A percentile compares a stretch with the other conserved stretches of the same genome.
Evolutionary conservation across 2,797 vertebrate species (phyloP).

Genomic region (Margarornis squamiger): DNA sequence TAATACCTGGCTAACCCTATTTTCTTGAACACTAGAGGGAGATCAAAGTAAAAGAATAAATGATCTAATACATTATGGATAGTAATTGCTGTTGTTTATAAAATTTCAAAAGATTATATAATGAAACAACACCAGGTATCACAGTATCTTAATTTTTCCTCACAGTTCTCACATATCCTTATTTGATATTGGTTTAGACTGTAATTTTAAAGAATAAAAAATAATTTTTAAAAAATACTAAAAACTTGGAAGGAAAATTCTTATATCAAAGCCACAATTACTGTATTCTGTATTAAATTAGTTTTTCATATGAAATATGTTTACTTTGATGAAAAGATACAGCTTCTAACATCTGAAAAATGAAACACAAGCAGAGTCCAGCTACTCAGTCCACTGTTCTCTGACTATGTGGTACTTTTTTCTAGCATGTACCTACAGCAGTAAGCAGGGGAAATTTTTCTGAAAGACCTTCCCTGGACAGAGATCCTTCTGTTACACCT

Average conservation of each 20-base stretch:
- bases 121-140: background rate
- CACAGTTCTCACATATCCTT: background rate
- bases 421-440: background rate
- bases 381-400: background rate
- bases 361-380: background rate
- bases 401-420: fast-evolving
- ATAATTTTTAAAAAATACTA: background rate
- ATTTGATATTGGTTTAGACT: background rate
- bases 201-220: background rate
- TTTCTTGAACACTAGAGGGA: conserved; percentile 60
- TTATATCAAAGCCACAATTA: background rate
- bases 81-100: background rate
- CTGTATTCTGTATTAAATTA: background rate
- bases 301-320: background rate
- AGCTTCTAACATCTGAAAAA: background rate
- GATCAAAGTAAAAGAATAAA: conserved; percentile 62
- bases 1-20: background rate
- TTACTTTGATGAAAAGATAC: background rate
- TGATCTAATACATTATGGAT: background rate
- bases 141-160: background rate
- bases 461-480: background rate
- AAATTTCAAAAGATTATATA: background rate
- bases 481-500: background rate
- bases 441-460: background rate
- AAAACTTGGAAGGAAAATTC: background rate